Evolutionary conservation across 1,140 invertebrate species (phyloP), one percentile per base, ranked within the genome.

Genomic region (Platyscapa corneri): DNA sequence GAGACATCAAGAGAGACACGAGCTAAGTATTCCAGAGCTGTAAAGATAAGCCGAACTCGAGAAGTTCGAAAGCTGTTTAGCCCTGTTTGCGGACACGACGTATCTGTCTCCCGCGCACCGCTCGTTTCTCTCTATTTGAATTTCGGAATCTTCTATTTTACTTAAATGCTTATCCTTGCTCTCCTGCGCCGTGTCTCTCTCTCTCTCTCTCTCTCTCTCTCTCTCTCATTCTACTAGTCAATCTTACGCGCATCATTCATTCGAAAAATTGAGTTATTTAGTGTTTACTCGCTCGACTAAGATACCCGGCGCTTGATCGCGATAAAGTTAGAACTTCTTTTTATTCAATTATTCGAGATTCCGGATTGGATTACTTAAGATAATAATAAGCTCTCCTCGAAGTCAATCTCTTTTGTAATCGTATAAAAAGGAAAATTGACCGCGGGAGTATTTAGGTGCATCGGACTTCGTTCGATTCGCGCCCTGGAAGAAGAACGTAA

Each of bases 101-200:
- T 74, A 37, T 42, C 75, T 76, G 12, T 34, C 30, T 53, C 32
- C 37, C 2, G 1, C 30, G 2, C 10, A 37, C 1, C 14, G 20
- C 1, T 37, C 65, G 12, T 64, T n/a, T 39, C 53, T 80, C 30
- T 64, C 56, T 39, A 30, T 78, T 34, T 78, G 82, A 56, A 64
- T 75, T 60, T 72, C 37, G 23, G 23, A 64, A 0, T 77, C 80
- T 85, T 85, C 56, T 64, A 74, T 75, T 76, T 83, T 67, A 53
- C 10, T 32, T 46, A 32, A 81, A n/a, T 20, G 12, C 42, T 67
- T 42, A 32, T 34, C 77, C n/a, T 32, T 32, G 32, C 34, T 77
- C 16, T 83, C 86, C 87, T 86, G 30, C 80, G 79, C 67, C 86
- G n/a, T 72, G 83, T 89, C 86, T 87, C 85, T 84, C 88, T 87